Conservation (phyloP, 1,140 invertebrate genomes). For the Sesamia nonagrioides region DNA sequence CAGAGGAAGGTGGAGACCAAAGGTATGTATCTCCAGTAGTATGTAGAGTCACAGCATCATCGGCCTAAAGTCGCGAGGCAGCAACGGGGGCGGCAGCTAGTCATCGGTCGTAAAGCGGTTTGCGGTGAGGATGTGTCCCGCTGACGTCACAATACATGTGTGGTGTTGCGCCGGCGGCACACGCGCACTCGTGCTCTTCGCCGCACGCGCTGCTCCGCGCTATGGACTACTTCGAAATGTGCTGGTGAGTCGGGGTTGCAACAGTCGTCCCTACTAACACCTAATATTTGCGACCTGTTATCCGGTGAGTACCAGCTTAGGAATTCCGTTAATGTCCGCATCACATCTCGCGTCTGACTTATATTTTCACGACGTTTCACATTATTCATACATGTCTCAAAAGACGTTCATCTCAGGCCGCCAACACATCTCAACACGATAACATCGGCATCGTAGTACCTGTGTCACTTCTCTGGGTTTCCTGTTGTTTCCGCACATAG, state of each 20-base stretch:
- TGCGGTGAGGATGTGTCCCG: constrained; percentile 69
- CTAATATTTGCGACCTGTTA: constrained; percentile 45
- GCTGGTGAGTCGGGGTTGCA: constrained; percentile 79
- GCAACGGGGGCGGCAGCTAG: constrained; percentile 45
- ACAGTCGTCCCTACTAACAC: constrained; percentile 64
- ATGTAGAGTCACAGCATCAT: constrained; percentile 20
- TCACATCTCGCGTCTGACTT: neutral
- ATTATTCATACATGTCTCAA: neutral
- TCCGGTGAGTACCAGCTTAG: constrained; percentile 60
- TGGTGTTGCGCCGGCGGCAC: constrained; percentile 51
- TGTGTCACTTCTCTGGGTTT: neutral
- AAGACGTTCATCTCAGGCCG: neutral
- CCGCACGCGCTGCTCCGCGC: constrained; percentile 62
- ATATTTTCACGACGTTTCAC: neutral
- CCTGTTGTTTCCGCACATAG: neutral
- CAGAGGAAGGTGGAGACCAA: constrained; percentile 90
- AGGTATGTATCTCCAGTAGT: constrained; percentile 87
- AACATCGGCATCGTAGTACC: neutral
- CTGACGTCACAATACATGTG: constrained; percentile 69
- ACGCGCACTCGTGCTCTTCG: constrained; percentile 13
- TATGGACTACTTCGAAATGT: constrained; percentile 85
- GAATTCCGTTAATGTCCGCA: constrained; percentile 9
- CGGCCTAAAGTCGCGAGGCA: constrained; percentile 5
- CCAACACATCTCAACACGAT: neutral
- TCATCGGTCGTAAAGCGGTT: constrained; percentile 62